A percentile compares a stretch with the other conserved stretches of the same genome.
phyloP scores from a whole-genome alignment of 2,113 vertebrate genomes.

The Haemorhous mexicanus region DNA sequence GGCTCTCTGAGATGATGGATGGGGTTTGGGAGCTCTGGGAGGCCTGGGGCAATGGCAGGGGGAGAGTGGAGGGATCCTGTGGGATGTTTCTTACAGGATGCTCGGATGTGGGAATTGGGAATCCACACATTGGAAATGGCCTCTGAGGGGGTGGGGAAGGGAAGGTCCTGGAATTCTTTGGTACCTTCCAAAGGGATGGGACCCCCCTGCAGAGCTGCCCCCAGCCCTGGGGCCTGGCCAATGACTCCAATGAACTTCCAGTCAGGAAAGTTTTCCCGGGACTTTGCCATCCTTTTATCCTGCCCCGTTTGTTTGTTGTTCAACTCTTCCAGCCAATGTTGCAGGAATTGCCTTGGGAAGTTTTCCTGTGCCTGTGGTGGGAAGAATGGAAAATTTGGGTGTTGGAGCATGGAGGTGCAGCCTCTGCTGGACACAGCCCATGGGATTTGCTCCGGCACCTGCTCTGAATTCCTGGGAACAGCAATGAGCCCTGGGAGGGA shows the following conservation, averaged over 20 bases:
- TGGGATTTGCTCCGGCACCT: neutral
- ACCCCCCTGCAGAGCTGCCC: neutral
- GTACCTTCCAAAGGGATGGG: neutral
- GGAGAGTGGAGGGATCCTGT: neutral
- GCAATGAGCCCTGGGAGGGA: neutral
- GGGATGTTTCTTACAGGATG: accelerated
- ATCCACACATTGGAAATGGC: neutral
- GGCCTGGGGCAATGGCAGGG: neutral
- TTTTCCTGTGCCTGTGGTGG: neutral
- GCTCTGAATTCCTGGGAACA: accelerated
- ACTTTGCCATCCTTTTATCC: neutral
- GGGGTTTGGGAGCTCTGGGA: neutral
- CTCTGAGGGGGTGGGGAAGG: accelerated
- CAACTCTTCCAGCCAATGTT: accelerated
- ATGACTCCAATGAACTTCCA: neutral
- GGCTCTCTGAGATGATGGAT: accelerated
- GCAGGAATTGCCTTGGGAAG: neutral
- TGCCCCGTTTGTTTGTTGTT: accelerated
- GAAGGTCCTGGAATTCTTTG: neutral
- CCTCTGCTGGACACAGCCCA: neutral
- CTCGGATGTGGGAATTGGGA: neutral
- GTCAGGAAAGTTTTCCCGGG: neutral
- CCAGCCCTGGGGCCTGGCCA: neutral
- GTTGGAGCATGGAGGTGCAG: neutral
- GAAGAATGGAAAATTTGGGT: neutral